A percentile compares a stretch with the other conserved stretches of the same genome.
These are phyloP conservation scores for Tokudaia tokunoshimensis DNA, from an alignment of 2,797 vertebrate species.

Conservation along the genomic window DNA sequence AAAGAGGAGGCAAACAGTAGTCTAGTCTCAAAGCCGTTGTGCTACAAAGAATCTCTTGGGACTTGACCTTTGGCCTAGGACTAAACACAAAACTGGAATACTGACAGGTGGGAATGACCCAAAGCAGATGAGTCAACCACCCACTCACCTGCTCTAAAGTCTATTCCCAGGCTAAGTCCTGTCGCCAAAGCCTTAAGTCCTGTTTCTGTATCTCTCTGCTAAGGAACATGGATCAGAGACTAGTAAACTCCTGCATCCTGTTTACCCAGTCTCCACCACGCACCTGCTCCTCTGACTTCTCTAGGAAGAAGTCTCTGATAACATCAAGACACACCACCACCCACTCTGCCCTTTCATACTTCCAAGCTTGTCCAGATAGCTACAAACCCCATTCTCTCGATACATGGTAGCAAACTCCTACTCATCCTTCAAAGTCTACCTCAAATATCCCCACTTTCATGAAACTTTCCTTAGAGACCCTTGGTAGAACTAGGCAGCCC, in stretches of 20 bases:
- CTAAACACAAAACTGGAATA: slow-evolving; percentile 25
- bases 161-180: background rate
- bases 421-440: background rate
- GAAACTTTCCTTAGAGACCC: background rate
- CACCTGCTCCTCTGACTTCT: background rate
- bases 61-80: background rate
- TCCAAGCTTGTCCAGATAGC: background rate
- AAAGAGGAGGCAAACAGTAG: background rate
- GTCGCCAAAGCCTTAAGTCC: background rate
- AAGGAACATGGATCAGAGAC: background rate
- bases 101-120: background rate
- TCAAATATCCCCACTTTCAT: slow-evolving; percentile 11
- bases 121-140: background rate
- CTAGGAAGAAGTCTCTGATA: slow-evolving; percentile 8
- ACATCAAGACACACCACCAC: background rate
- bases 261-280: background rate
- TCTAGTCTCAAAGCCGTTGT: slow-evolving; percentile 5
- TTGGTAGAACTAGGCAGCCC: background rate
- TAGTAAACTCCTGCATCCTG: background rate
- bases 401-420: slow-evolving; percentile 10
- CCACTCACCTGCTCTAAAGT: background rate
- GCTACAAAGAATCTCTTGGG: slow-evolving; percentile 41
- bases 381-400: slow-evolving; percentile 1
- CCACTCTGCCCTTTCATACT: background rate
- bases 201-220: background rate